Base-by-base conservation (phyloP, 2,888 invertebrate genomes). In the Scelioninae gen. 2 region DNA sequence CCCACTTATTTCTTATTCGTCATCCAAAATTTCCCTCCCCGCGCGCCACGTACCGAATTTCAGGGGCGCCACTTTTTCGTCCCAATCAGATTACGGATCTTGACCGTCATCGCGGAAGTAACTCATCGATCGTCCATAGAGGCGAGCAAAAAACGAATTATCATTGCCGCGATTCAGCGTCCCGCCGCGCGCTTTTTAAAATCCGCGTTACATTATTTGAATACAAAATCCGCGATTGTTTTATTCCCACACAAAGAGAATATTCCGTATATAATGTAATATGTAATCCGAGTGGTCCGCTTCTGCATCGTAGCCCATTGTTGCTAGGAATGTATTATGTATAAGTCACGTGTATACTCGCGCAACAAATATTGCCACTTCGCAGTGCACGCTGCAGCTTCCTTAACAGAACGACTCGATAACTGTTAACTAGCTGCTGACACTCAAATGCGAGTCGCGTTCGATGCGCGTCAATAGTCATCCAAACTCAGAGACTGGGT, bases 301-400 rank as follows among this genome's bases (percentile, higher is more conserved):
- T 58, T 58, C 58, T 35, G 57, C 64, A 46, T 52, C 52, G 64
- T 37, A 15, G 53, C 10, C 74, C 57, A 70, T 74, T 74, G 74
- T 74, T 70, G 46, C 37, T 31, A 33, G 45, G 22, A 45, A 74
- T 74, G 74, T 70, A 74, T 74, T 70, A 74, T 74, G 63, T 65
- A 74, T 74, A 74, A 74, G 74, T 74, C 58, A 73, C 58, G 57
- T 63, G 52, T 67, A 57, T 63, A 31, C n/a, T n/a, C 64, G 28
- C 57, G 61, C 67, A 57, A 73, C 73, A 73, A 73, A 73, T 73
- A 69, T 69, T 69, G 69, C 68, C 55, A 65, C 65, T 74, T 60
- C 53, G 45, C 64, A 45, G n/a, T 57, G 61, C 65, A 65, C 64
- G 61, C 35, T 16, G 65, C 65, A 37, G 65, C 65, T 70, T 70